These are phyloP conservation scores for Anguilla megastoma DNA, from an alignment of 2,797 vertebrate species.

Conservation along the genomic window DNA sequence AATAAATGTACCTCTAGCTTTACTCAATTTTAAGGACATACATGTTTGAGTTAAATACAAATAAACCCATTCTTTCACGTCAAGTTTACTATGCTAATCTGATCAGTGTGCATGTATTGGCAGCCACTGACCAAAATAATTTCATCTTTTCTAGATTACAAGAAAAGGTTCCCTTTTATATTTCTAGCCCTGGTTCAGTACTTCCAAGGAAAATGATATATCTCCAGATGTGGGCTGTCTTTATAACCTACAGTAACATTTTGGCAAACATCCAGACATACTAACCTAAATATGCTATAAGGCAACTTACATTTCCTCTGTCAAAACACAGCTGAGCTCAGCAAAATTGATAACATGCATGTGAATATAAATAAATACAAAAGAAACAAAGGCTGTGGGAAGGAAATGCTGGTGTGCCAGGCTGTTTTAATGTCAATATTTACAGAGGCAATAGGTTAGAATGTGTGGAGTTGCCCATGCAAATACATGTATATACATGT, in stretches of 20 bases:
- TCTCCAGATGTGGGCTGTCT: neutral
- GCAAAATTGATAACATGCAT: neutral
- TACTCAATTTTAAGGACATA: too few relatives aligned
- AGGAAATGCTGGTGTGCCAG: neutral
- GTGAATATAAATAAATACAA: neutral
- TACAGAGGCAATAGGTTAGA: neutral
- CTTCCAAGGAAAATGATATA: neutral
- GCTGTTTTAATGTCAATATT: conserved; percentile 3
- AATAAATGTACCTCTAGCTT: too few relatives aligned
- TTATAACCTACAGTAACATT: neutral
- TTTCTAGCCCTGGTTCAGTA: neutral
- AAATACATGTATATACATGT: neutral
- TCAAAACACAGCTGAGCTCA: conserved; percentile 16
- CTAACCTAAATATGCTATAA: conserved; percentile 15
- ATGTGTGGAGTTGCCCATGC: neutral
- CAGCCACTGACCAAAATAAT: neutral
- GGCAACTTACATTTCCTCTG: neutral
- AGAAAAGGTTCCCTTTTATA: neutral
- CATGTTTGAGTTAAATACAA: too few relatives aligned
- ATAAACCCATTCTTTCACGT: too few relatives aligned
- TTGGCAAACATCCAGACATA: neutral
- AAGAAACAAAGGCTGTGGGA: neutral
- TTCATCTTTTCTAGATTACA: neutral
- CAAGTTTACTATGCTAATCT: too few relatives aligned
- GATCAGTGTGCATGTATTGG: neutral